Percentiles rank a stretch among this genome's conserved stretches.
These are phyloP conservation scores for Diachrysia chrysitis DNA, from an alignment of 2,888 invertebrate species.

Conservation along the genomic window DNA sequence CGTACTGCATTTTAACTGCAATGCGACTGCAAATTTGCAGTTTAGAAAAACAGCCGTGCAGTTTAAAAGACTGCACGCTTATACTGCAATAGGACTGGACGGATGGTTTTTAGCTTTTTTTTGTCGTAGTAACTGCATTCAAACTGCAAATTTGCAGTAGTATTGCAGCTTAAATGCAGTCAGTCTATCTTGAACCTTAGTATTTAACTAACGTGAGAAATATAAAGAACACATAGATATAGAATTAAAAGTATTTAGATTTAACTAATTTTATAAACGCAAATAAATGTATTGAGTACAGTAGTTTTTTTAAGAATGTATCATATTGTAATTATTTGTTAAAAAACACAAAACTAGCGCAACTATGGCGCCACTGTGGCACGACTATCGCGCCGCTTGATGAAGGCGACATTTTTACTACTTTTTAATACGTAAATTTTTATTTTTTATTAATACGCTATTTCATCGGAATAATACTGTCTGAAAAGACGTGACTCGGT, in stretches of 20 bases:
- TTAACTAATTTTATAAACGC: neutral
- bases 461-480: neutral
- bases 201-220: neutral
- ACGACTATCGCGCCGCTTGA: constrained; percentile 15
- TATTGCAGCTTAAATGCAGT: too few species aligned
- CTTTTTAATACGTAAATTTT: constrained; percentile 20
- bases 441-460: constrained; percentile 12
- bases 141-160: too few species aligned
- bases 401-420: constrained; percentile 1
- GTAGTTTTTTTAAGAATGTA: neutral
- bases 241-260: constrained; percentile 4
- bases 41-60: too few species aligned
- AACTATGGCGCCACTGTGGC: constrained; percentile 23
- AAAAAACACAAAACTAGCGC: neutral
- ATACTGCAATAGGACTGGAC: too few species aligned
- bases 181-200: too few species aligned
- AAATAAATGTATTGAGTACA: constrained; percentile 4
- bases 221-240: neutral
- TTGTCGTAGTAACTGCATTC: too few species aligned
- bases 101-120: too few species aligned
- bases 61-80: too few species aligned
- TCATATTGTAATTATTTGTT: neutral
- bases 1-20: too few species aligned
- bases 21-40: too few species aligned
- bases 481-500: neutral